Percentiles rank a stretch among this genome's conserved stretches.
Conservation (phyloP, 2,113 vertebrate species). For the Laterallus jamaicensis region DNA sequence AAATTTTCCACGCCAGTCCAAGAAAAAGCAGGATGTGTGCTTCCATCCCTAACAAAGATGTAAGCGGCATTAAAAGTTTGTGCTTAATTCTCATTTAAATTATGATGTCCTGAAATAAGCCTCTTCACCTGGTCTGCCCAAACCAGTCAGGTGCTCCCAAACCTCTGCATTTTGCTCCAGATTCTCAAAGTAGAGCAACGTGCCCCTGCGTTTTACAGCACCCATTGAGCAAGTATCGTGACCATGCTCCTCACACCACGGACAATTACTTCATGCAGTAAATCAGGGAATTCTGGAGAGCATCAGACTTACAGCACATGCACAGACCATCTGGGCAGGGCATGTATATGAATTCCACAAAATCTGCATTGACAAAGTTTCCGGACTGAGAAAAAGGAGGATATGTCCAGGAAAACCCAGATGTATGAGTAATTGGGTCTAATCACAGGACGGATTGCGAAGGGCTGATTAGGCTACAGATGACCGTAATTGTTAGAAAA, state of each 20-base stretch:
- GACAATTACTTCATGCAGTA: background rate
- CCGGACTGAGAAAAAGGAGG: background rate
- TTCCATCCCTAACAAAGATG: background rate
- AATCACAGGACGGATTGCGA: background rate
- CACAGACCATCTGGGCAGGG: constrained; percentile 30
- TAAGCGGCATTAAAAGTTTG: background rate
- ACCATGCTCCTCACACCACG: background rate
- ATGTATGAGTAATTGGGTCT: background rate
- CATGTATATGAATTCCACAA: background rate
- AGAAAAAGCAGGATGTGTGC: background rate
- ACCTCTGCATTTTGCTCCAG: background rate
- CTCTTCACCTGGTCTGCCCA: background rate
- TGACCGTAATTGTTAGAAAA: background rate
- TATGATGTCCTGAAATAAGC: background rate
- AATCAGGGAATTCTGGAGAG: constrained; percentile 1
- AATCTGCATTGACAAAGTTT: constrained; percentile 1
- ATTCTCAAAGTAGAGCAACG: background rate
- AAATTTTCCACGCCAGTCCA: background rate
- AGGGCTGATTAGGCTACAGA: background rate
- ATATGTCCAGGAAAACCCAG: background rate
- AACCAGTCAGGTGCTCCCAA: background rate
- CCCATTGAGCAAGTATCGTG: background rate
- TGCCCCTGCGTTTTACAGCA: background rate
- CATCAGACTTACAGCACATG: background rate
- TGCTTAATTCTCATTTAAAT: background rate